These are phyloP conservation scores for Lepus americanus DNA, from an alignment of 2,113 vertebrate genomes.

Conservation along the genomic window DNA sequence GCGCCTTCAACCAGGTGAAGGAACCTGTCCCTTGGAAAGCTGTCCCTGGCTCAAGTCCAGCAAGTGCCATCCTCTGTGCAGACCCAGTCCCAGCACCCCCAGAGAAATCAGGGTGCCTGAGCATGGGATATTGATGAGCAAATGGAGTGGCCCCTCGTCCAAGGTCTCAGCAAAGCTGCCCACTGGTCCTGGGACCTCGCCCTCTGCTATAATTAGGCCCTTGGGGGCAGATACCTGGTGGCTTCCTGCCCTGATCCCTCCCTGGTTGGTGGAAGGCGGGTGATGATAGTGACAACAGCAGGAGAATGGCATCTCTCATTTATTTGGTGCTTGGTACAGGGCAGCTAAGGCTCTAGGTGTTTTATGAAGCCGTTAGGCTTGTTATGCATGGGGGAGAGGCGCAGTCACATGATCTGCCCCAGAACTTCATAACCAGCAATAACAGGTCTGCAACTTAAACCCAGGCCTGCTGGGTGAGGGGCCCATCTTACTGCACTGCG, in stretches of 20 bases:
- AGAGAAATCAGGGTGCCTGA: background rate
- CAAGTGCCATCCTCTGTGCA: constrained; percentile 58
- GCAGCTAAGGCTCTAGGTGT: background rate
- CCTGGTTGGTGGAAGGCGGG: background rate
- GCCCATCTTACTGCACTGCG: background rate
- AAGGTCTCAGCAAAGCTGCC: constrained; percentile 20
- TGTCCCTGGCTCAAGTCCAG: constrained; percentile 46
- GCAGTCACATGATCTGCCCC: background rate
- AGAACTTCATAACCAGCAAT: background rate
- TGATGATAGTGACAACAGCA: background rate
- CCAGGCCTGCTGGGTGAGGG: background rate
- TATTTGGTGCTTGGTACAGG: background rate
- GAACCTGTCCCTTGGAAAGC: constrained; percentile 37
- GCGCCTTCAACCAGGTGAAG: constrained; percentile 55
- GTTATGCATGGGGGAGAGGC: background rate
- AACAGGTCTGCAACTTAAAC: constrained; percentile 23
- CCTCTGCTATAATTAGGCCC: background rate
- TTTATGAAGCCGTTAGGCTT: background rate
- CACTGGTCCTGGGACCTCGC: background rate
- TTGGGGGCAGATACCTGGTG: background rate
- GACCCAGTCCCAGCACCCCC: background rate
- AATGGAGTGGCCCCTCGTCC: constrained; percentile 19
- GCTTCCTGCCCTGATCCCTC: background rate
- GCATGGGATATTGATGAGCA: constrained; percentile 1
- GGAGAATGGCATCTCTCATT: background rate